Percentiles rank a stretch among this genome's conserved stretches.
Evolutionary conservation across 2,888 invertebrate genomes (phyloP).

Genomic region (Chydorus sphaericus): DNA sequence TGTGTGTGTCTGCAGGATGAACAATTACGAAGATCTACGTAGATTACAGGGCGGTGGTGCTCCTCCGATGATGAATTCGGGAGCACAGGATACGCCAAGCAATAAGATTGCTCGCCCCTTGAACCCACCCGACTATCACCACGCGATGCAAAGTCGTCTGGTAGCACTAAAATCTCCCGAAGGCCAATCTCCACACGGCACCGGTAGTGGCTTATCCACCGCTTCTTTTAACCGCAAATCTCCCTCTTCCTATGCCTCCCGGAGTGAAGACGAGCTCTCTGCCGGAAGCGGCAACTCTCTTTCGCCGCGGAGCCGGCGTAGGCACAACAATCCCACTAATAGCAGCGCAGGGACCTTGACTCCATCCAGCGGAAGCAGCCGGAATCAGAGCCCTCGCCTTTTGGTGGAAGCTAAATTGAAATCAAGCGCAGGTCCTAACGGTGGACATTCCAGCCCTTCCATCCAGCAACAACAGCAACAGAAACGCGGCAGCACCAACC

Average conservation of each 20-base stretch:
- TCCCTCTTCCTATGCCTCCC: neutral
- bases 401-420: constrained; percentile 22
- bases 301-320: constrained; percentile 36
- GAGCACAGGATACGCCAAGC: neutral
- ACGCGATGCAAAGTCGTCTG: constrained; percentile 22
- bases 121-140: constrained; percentile 19
- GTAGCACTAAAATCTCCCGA: constrained; percentile 22
- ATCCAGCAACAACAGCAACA: constrained; percentile 61
- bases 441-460: constrained; percentile 24
- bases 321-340: constrained; percentile 31
- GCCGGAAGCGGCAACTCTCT: constrained; percentile 38
- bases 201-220: neutral
- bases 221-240: neutral
- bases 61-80: too few species aligned
- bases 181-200: neutral
- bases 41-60: too few species aligned
- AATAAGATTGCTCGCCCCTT: neutral
- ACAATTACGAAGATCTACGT: constrained; percentile 1
- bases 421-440: constrained; percentile 1
- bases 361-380: constrained; percentile 35
- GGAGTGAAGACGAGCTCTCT: constrained; percentile 36
- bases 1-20: too few species aligned
- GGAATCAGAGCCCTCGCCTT: constrained; percentile 45
- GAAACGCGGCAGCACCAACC: constrained; percentile 30
- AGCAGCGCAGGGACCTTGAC: constrained; percentile 29